Evolutionary conservation across 2,797 vertebrate species (phyloP).

Genomic region (Falco rusticolus): DNA sequence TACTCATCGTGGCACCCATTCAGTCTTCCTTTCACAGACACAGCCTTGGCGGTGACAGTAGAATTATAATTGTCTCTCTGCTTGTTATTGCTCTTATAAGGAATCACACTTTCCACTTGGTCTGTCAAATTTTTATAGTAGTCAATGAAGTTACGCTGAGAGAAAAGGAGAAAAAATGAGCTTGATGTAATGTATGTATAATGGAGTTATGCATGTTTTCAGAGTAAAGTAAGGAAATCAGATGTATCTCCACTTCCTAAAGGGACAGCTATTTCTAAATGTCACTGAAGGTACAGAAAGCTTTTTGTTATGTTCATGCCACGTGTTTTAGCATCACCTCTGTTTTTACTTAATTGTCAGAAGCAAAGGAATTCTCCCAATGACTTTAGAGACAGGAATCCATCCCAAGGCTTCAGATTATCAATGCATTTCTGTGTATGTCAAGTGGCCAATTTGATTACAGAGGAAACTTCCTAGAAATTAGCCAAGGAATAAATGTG

Average conservation of each 20-base stretch:
- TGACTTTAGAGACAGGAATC: background rate
- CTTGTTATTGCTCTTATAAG: constrained; percentile 6
- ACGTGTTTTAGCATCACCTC: background rate
- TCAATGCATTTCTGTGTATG: background rate
- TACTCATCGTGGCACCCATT: background rate
- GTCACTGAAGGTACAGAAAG: background rate
- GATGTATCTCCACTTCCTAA: background rate
- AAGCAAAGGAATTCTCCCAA: background rate
- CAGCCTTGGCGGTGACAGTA: background rate
- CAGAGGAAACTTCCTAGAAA: background rate
- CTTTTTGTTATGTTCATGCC: background rate
- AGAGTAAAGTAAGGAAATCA: background rate
- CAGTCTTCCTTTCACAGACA: background rate
- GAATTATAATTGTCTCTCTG: background rate
- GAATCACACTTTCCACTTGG: background rate
- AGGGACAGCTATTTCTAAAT: background rate
- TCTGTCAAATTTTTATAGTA: constrained; percentile 11
- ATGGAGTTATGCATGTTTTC: background rate
- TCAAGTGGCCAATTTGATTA: background rate
- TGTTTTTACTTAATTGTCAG: background rate
- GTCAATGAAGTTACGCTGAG: background rate
- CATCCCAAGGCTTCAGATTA: background rate
- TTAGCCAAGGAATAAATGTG: background rate
- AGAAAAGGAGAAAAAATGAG: background rate
- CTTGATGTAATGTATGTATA: background rate